phyloP scores from a whole-genome alignment of 2,113 vertebrate species.

The Pseudopodoces humilis region DNA sequence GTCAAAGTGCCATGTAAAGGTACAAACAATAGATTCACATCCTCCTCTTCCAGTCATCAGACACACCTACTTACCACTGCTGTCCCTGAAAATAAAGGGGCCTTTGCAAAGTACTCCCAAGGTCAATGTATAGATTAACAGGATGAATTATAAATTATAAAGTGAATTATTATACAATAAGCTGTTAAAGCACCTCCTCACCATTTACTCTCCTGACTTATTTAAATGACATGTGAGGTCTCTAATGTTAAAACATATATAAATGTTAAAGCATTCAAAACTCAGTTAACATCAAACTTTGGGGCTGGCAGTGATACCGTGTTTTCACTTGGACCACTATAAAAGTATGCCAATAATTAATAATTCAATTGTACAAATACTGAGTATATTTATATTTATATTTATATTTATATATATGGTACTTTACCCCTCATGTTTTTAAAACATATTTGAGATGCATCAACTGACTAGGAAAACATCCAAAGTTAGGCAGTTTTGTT shows the following conservation, averaged over 20 bases:
- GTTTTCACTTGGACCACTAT: neutral
- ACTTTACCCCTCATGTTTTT: slow-evolving; percentile 1
- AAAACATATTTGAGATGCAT: slow-evolving; percentile 13
- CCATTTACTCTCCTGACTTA: neutral
- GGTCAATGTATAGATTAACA: neutral
- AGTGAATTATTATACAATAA: neutral
- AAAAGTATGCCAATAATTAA: slow-evolving; percentile 45
- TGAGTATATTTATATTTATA: neutral
- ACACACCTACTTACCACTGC: neutral
- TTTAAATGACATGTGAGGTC: neutral
- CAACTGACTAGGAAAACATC: slow-evolving; percentile 14
- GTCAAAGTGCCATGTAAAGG: neutral
- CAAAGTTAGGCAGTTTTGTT: slow-evolving; percentile 28
- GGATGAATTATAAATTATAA: neutral
- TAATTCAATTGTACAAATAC: slow-evolving; percentile 39
- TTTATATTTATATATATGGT: neutral
- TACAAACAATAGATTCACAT: neutral
- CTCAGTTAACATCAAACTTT: neutral
- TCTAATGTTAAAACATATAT: neutral
- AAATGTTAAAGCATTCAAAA: neutral
- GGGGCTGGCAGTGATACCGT: neutral
- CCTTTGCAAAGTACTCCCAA: neutral
- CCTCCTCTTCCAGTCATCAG: neutral
- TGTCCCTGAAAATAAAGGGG: neutral
- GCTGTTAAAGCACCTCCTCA: neutral